phyloP scores from a whole-genome alignment of 2,888 invertebrate species.

The Drosophila multiciliata region DNA sequence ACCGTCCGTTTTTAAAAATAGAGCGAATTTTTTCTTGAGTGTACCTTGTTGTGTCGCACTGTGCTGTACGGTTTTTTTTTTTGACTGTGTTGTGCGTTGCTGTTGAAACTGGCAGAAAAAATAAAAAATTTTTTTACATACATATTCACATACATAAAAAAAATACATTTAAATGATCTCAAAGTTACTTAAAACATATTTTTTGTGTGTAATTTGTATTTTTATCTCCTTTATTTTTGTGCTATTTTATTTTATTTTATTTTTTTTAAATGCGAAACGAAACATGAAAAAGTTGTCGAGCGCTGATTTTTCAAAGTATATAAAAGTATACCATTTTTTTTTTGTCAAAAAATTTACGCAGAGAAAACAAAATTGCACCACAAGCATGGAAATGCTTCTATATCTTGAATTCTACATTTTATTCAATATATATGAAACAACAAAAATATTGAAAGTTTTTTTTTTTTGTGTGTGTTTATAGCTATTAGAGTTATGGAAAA shows the following conservation, averaged over 20 bases:
- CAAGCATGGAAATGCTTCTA: constrained; percentile 25
- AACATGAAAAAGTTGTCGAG: constrained; percentile 35
- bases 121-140: constrained; percentile 31
- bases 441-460: constrained; percentile 28
- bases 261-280: constrained; percentile 9
- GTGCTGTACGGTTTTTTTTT: too few species aligned
- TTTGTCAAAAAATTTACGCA: constrained; percentile 10
- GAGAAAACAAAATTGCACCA: constrained; percentile 33
- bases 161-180: constrained; percentile 81
- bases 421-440: constrained; percentile 29
- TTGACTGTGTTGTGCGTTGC: constrained; percentile 1
- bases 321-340: not conserved
- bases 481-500: constrained; percentile 48
- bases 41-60: not conserved
- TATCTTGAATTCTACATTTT: constrained; percentile 45
- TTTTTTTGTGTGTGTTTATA: constrained; percentile 59
- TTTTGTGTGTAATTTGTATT: constrained; percentile 73
- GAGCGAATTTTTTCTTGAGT: not conserved
- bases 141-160: constrained; percentile 63
- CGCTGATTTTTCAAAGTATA: constrained; percentile 43
- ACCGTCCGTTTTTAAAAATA: not conserved
- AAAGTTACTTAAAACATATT: constrained; percentile 78
- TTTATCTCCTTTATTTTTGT: constrained; percentile 31
- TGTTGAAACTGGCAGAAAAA: constrained; percentile 13
- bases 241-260: constrained; percentile 16